These are phyloP conservation scores for Athetis lepigone DNA, from an alignment of 2,888 invertebrate genomes.

Conservation along the genomic window DNA sequence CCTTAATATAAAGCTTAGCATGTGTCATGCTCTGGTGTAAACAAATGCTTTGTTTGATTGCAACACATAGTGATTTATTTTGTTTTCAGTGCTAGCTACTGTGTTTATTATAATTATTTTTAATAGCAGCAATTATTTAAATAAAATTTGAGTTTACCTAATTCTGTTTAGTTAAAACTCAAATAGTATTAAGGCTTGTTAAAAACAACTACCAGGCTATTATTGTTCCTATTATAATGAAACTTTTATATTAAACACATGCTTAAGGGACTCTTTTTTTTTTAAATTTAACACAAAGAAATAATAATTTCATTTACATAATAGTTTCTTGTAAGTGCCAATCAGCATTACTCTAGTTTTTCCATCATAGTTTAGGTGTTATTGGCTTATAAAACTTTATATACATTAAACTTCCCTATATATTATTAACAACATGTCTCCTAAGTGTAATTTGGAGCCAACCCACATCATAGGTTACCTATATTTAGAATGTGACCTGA, in stretches of 20 bases:
- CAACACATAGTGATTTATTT: slow-evolving; percentile 27
- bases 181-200: too few species aligned
- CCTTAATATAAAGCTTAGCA: slow-evolving; percentile 18
- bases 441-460: slow-evolving; percentile 45
- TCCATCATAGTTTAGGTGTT: neutral
- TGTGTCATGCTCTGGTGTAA: slow-evolving; percentile 42
- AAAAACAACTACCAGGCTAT: too few species aligned
- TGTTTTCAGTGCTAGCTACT: neutral
- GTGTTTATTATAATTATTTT: neutral
- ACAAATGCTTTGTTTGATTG: slow-evolving; percentile 51
- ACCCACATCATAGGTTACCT: slow-evolving; percentile 59
- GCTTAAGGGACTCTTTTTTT: too few species aligned
- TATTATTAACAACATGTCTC: slow-evolving; percentile 30
- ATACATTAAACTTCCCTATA: slow-evolving; percentile 3
- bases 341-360: neutral
- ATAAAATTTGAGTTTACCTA: too few species aligned
- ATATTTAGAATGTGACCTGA: slow-evolving; percentile 66
- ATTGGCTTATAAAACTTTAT: neutral
- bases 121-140: too few species aligned
- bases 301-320: too few species aligned
- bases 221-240: too few species aligned
- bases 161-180: neutral
- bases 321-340: neutral
- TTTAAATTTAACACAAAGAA: too few species aligned
- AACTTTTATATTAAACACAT: too few species aligned